Evolutionary conservation across 2,888 invertebrate species (phyloP).

Genomic region (Daptonema setosum): DNA sequence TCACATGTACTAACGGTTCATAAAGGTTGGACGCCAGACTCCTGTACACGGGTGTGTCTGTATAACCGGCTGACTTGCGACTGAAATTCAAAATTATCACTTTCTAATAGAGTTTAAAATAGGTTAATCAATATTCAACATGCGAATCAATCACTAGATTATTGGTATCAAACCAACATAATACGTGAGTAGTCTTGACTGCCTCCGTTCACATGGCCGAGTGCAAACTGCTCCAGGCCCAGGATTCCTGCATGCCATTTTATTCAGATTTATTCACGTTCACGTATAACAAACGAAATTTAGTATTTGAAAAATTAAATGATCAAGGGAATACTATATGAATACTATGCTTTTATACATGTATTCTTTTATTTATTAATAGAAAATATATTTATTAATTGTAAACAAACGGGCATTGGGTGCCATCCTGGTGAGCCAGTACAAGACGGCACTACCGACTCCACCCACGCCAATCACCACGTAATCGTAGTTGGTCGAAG

Average conservation of each 20-base stretch:
- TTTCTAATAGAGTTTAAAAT: background rate
- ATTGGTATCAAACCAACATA: conserved; percentile 16
- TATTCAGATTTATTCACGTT: background rate
- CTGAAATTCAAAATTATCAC: conserved; percentile 12
- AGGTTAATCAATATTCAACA: background rate
- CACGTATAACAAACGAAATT: background rate
- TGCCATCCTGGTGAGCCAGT: conserved; percentile 20
- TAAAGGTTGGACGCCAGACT: conserved; percentile 23
- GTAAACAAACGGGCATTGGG: too few relatives aligned
- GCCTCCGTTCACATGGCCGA: conserved; percentile 27
- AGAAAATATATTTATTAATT: background rate
- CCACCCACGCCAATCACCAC: conserved; percentile 28
- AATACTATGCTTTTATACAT: too few relatives aligned
- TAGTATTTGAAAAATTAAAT: too few relatives aligned
- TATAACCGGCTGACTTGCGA: conserved; percentile 12
- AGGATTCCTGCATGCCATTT: conserved; percentile 15
- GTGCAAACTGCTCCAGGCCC: conserved; percentile 26
- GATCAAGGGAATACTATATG: too few relatives aligned
- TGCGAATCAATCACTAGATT: background rate
- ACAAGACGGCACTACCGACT: conserved; percentile 26
- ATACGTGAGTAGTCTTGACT: conserved; percentile 28
- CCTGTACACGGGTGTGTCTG: conserved; percentile 20
- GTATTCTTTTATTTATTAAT: background rate
- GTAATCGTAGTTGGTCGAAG: conserved; percentile 17
- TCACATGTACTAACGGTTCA: conserved; percentile 16